These are phyloP conservation scores for Spodoptera picta DNA, from an alignment of 2,888 invertebrate species.

Conservation along the genomic window DNA sequence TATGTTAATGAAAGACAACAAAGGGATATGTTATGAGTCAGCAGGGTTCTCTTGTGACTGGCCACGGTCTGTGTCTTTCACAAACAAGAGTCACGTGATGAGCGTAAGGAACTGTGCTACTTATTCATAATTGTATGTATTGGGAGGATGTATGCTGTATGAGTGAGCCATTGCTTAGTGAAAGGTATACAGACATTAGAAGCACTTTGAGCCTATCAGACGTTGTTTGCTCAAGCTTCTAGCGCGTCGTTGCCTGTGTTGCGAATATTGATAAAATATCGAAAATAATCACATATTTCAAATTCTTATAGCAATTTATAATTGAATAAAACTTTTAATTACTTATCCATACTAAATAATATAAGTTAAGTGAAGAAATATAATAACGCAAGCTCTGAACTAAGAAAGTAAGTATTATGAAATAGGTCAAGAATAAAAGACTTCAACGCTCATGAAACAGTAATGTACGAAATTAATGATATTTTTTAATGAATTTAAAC, in stretches of 20 bases:
- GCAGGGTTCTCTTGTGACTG: conserved; percentile 57
- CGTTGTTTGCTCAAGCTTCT: conserved; percentile 6
- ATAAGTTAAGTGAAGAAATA: not conserved
- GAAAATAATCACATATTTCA: not conserved
- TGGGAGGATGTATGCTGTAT: conserved; percentile 18
- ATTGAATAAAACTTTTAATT: not conserved
- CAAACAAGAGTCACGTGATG: conserved; percentile 72
- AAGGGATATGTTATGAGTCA: conserved; percentile 52
- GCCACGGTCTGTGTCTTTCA: conserved; percentile 65
- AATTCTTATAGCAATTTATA: not conserved
- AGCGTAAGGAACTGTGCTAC: conserved; percentile 36
- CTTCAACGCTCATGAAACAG: conserved; percentile 43
- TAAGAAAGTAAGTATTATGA: conserved; percentile 3
- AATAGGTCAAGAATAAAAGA: conserved; percentile 48
- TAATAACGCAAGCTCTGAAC: conserved; percentile 7
- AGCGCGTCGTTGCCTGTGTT: conserved; percentile 8
- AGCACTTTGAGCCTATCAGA: conserved; percentile 19
- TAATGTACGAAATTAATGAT: not conserved
- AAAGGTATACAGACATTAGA: conserved; percentile 47
- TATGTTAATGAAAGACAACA: conserved; percentile 27
- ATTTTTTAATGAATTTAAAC: too few relatives aligned
- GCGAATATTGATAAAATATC: conserved; percentile 5
- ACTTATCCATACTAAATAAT: too few relatives aligned
- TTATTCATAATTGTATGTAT: conserved; percentile 13
- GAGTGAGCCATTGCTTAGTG: conserved; percentile 36